Percentiles rank a stretch among this genome's conserved stretches.
Evolutionary conservation across 2,113 vertebrate genomes (phyloP).

Genomic region (Hydrochoerus hydrochaeris): DNA sequence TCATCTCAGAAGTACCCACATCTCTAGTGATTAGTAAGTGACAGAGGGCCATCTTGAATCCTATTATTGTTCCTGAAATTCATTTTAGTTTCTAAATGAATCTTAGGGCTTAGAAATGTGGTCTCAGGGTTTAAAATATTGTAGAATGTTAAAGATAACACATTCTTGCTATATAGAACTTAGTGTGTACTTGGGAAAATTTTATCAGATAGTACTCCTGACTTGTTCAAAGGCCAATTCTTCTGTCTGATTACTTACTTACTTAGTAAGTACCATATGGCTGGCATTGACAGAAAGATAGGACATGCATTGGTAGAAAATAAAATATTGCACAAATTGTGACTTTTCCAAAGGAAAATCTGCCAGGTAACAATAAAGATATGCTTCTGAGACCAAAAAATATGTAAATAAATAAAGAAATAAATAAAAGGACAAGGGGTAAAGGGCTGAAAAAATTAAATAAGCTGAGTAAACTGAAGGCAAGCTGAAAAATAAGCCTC

Average conservation of each 20-base stretch:
- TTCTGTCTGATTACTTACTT: conserved; percentile 64
- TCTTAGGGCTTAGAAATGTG: conserved; percentile 76
- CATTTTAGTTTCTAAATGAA: conserved; percentile 72
- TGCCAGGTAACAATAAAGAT: conserved; percentile 51
- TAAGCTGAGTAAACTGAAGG: neutral
- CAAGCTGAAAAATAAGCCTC: neutral
- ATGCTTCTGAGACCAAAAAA: neutral
- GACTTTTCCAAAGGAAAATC: conserved; percentile 4
- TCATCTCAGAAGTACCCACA: neutral
- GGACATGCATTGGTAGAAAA: neutral
- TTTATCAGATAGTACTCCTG: conserved; percentile 63
- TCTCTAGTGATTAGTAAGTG: conserved; percentile 23
- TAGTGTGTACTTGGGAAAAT: conserved; percentile 71
- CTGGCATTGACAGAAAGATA: neutral
- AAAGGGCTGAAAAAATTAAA: neutral
- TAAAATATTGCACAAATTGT: conserved; percentile 35
- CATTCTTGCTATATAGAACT: conserved; percentile 73
- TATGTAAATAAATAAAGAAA: no score
- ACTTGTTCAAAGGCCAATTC: conserved; percentile 49
- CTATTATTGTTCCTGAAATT: neutral
- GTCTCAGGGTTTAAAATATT: conserved; percentile 74
- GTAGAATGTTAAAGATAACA: conserved; percentile 77
- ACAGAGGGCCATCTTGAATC: conserved; percentile 40
- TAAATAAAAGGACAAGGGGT: neutral
- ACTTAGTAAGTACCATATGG: conserved; percentile 63